Base-by-base conservation (phyloP, 2,113 vertebrate genomes). In the Oncorhynchus clarkii region DNA sequence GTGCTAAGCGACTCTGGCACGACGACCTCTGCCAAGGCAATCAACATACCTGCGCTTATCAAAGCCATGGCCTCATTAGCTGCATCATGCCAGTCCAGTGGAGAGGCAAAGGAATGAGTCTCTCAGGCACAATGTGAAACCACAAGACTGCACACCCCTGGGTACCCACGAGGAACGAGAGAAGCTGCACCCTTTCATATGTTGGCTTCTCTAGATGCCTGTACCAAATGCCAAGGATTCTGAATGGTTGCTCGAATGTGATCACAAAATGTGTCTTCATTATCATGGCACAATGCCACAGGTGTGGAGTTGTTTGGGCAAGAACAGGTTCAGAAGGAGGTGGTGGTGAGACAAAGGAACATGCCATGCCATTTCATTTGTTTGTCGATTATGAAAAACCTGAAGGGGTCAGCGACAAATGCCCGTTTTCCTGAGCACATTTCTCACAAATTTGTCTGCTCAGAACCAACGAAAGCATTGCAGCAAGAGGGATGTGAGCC, bases 31-130 rank as follows among this genome's bases (percentile, higher is more conserved):
- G 83, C 88, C 84, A 86, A 82, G 86, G 81, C 85, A 89, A 90
- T 92, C 87, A 90, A 89, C 89, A 91, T 88, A 91, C 86, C 88
- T 88, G 88, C 82, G 66, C 86, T 86, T 86, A 89, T 73, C 68
- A 8, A 78, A 74, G 79, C 77, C 26, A 51, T 70, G 65, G 79
- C 77, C 86, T 91, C 84, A 85, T 87, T 87, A 86, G 79, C 77
- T 72, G 67, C 78, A 78, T 76, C 54, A 45, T 76, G 80, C 73
- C 72, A 73, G 78, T 75, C 76, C n/a, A 71, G 65, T 67, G 67
- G 73, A 73, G 76, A 22, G 70, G 68, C 3, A 11, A 69, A 24
- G 22, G 45, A 76, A 29, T n/a, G 18, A 71, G 48, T 20, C 54
- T 39, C 39, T 57, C 14, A 20, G 54, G 16, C 12, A 54, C 12